A percentile compares a stretch with the other conserved stretches of the same genome.
Evolutionary conservation across 1,140 invertebrate genomes (phyloP).

Genomic region (Lutraria rhynchaena): DNA sequence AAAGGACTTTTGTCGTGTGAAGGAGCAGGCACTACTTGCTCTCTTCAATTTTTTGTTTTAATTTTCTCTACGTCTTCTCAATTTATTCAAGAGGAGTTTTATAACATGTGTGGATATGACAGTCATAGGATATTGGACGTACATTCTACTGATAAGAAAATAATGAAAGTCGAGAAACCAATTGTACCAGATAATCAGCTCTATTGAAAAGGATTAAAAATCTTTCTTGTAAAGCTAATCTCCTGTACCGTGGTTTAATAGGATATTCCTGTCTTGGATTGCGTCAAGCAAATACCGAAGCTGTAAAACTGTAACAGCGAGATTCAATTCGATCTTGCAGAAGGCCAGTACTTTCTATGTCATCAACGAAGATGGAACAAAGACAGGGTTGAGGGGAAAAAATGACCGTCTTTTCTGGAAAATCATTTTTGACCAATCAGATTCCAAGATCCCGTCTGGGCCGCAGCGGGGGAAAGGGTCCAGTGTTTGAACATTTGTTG

Average conservation of each 20-base stretch:
- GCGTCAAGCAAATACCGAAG: constrained; percentile 38
- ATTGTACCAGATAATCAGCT: constrained; percentile 53
- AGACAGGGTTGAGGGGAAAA: neutral
- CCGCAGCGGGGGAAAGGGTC: constrained; percentile 43
- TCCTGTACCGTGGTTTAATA: constrained; percentile 46
- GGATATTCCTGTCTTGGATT: constrained; percentile 43
- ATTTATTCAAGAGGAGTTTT: neutral
- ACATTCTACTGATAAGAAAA: constrained; percentile 46
- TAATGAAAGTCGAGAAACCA: constrained; percentile 58
- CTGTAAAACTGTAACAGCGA: constrained; percentile 11
- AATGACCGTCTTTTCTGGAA: constrained; percentile 16
- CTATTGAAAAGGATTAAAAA: constrained; percentile 47
- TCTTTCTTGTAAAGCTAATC: constrained; percentile 32
- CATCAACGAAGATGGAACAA: constrained; percentile 2
- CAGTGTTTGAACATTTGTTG: constrained; percentile 44
- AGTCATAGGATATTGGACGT: constrained; percentile 46
- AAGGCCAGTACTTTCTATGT: neutral
- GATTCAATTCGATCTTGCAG: constrained; percentile 12
- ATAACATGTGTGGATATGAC: constrained; percentile 28
- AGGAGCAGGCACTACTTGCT: neutral
- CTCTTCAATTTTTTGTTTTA: neutral
- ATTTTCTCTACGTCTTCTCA: neutral
- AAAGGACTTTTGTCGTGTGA: neutral
- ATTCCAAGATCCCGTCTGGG: neutral
- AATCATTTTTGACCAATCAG: neutral